These are phyloP conservation scores for Ramazzottius varieornatus DNA, from an alignment of 2,888 invertebrate species.

Conservation along the genomic window DNA sequence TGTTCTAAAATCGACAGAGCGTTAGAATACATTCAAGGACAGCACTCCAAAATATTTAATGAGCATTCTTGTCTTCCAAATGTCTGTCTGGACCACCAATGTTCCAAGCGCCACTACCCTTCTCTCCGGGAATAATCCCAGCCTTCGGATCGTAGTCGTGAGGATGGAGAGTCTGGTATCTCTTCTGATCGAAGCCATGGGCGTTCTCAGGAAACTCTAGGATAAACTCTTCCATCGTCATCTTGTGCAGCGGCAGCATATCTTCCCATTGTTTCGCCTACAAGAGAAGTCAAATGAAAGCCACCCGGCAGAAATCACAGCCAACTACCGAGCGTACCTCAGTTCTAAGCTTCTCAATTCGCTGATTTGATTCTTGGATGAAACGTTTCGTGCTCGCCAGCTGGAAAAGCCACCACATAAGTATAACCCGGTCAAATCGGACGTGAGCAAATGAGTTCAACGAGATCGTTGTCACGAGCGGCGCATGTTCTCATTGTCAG, in stretches of 20 bases:
- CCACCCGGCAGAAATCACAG: background rate
- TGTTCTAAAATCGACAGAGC: no score
- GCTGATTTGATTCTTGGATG: background rate
- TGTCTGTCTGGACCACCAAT: no score
- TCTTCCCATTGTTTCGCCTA: background rate
- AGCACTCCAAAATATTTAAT: no score
- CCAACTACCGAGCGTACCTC: background rate
- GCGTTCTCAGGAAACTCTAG: background rate
- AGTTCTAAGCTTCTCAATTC: background rate
- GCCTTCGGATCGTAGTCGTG: background rate
- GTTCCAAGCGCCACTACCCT: background rate
- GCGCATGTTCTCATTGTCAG: no score
- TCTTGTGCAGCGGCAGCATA: conserved; percentile 5
- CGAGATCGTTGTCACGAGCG: no score
- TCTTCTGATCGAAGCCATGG: background rate
- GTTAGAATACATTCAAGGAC: no score
- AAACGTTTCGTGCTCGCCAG: background rate
- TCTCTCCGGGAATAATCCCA: background rate
- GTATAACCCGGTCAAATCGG: no score
- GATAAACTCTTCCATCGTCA: background rate
- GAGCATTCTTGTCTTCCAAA: no score
- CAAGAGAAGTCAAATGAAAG: background rate
- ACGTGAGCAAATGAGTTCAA: no score
- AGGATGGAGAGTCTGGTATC: background rate
- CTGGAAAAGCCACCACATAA: background rate